Percentiles rank a stretch among this genome's conserved stretches.
Evolutionary conservation across 2,888 invertebrate genomes (phyloP).

Genomic region (Ashinkailepas kermadecensis): DNA sequence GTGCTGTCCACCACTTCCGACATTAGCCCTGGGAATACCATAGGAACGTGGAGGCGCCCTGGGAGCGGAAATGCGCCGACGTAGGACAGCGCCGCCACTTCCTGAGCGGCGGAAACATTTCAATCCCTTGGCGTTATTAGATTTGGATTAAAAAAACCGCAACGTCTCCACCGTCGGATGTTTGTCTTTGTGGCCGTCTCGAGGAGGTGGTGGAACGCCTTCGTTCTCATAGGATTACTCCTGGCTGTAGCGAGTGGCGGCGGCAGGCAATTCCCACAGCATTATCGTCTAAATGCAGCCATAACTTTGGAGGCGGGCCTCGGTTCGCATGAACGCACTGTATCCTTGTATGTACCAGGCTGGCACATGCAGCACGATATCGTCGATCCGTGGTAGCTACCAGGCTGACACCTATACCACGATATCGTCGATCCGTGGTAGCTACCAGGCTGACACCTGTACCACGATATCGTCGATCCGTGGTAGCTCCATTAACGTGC

Average conservation of each 20-base stretch:
- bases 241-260: neutral
- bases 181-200: neutral
- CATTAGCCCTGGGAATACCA: neutral
- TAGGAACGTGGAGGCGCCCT: neutral
- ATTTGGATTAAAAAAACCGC: conserved; percentile 18
- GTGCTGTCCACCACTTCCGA: neutral
- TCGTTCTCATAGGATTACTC: neutral
- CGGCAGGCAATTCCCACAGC: neutral
- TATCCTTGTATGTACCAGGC: no score
- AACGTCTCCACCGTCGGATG: neutral
- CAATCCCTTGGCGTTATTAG: neutral
- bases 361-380: no score
- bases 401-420: no score
- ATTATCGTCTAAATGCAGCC: neutral
- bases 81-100: neutral
- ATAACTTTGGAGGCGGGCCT: neutral
- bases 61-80: neutral
- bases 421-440: no score
- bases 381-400: no score
- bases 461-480: no score
- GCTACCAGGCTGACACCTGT: no score
- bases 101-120: neutral
- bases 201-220: neutral
- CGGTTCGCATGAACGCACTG: neutral
- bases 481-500: no score